Evolutionary conservation across 2,113 vertebrate genomes (phyloP).

Genomic region (Ciconia boyciana): DNA sequence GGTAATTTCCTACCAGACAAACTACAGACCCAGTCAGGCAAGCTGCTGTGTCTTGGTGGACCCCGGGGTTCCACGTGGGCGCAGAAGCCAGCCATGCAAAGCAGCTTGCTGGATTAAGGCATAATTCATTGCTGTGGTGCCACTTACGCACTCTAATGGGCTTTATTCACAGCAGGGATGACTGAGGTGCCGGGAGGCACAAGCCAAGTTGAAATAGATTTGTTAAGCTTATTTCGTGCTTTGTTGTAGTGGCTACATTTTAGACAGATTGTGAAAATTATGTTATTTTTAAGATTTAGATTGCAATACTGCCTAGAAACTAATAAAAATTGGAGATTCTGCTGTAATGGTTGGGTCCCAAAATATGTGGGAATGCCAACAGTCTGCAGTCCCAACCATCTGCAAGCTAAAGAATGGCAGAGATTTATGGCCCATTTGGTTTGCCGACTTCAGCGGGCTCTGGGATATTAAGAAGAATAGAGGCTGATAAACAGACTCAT

Average conservation of each 20-base stretch:
- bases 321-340: background rate
- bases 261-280: background rate
- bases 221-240: slow-evolving; percentile 11
- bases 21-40: background rate
- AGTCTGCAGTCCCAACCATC: background rate
- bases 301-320: background rate
- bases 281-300: background rate
- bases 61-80: background rate
- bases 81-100: slow-evolving; percentile 4
- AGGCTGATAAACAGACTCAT: background rate
- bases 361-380: background rate
- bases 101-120: slow-evolving; percentile 22
- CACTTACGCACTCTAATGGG: slow-evolving; percentile 18
- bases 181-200: slow-evolving; percentile 3
- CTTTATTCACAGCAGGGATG: slow-evolving; percentile 39
- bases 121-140: slow-evolving; percentile 10
- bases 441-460: background rate
- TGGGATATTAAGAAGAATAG: background rate
- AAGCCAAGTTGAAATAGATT: slow-evolving; percentile 19
- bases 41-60: background rate
- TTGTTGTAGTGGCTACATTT: background rate
- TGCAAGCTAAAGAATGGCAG: background rate
- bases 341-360: background rate
- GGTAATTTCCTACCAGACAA: slow-evolving; percentile 20
- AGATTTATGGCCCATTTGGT: slow-evolving; percentile 1